Evolutionary conservation across 2,797 vertebrate species (phyloP), one percentile per base, ranked within the genome.

Genomic region (Vireo griseus): DNA sequence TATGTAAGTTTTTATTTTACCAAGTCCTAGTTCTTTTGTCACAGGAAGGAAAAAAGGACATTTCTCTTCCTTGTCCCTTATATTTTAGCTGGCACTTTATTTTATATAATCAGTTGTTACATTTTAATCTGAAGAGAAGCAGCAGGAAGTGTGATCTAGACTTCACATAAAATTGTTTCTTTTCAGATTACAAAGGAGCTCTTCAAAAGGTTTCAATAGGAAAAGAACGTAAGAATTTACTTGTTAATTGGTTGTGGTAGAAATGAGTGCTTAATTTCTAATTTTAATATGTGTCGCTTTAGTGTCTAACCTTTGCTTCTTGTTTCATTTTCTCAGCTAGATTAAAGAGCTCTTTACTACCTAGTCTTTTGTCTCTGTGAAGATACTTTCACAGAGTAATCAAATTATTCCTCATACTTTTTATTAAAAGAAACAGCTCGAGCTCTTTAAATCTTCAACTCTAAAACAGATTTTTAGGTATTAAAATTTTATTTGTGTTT

Each of bases 301-400:
- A 78, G 39, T 50, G 77, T 92, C 85, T 92, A 91, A 79, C 45
- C 81, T 95, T 86, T 75, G 18, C 35, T 95, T 88, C 52, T 73
- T 88, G n/a, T 88, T 96, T 80, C 62, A 71, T 95, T 95, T 92
- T 86, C 73, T 75, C 76, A 68, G 57, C 28, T 88, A 83, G 69
- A 90, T 90, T 91, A 86, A 95, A 94, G 75, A 73, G 15, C 18
- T 80, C 39, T 86, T 79, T 85, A 37, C 39, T 82, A 47, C 24
- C 42, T 54, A 26, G 2, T 3, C 63, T 87, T 61, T 82, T 74
- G 45, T 65, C 19, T 74, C 47, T 74, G 24, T 85, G 65, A 78
- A 86, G 42, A 61, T 50, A 51, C n/a, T 86, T 94, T 58, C 26
- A 22, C 21, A 37, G 25, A 80, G 31, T 54, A 91, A 94, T 90